phyloP scores from a whole-genome alignment of 1,140 invertebrate species.

The Euura lappo region DNA sequence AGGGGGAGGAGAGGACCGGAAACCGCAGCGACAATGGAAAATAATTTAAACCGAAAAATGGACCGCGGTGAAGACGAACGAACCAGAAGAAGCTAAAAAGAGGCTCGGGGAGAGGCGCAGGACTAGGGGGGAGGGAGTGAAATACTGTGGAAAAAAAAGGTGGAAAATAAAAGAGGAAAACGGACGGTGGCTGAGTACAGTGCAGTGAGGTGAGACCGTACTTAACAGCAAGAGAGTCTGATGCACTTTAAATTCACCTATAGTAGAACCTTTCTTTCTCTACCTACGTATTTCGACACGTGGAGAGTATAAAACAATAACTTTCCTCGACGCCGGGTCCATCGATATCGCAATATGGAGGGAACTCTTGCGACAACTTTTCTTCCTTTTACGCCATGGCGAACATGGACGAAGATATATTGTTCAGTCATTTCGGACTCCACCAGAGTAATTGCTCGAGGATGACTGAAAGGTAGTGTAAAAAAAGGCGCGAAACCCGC shows the following conservation, averaged over 20 bases:
- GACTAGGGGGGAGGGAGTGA: no score
- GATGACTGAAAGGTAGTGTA: not conserved
- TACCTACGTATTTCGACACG: not conserved
- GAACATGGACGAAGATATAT: no score
- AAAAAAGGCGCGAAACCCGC: not conserved
- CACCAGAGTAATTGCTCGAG: no score
- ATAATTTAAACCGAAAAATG: conserved; percentile 7
- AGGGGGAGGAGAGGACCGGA: not conserved
- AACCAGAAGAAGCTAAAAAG: not conserved
- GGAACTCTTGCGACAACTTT: no score
- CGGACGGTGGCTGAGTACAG: conserved; percentile 1
- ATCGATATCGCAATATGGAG: no score
- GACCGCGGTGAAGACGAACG: conserved; percentile 4
- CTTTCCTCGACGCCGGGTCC: no score
- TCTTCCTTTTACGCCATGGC: no score
- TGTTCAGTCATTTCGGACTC: no score
- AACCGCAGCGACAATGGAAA: conserved; percentile 6
- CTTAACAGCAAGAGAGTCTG: conserved; percentile 6
- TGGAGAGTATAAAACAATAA: not conserved
- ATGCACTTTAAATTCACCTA: conserved; percentile 4
- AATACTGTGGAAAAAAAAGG: no score
- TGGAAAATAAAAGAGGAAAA: not conserved
- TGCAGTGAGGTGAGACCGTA: conserved; percentile 6
- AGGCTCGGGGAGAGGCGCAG: not conserved
- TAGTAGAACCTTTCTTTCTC: not conserved